A percentile compares a stretch with the other conserved stretches of the same genome.
Conservation (phyloP, 2,113 vertebrate species). For the Ancistrus triradiatus region DNA sequence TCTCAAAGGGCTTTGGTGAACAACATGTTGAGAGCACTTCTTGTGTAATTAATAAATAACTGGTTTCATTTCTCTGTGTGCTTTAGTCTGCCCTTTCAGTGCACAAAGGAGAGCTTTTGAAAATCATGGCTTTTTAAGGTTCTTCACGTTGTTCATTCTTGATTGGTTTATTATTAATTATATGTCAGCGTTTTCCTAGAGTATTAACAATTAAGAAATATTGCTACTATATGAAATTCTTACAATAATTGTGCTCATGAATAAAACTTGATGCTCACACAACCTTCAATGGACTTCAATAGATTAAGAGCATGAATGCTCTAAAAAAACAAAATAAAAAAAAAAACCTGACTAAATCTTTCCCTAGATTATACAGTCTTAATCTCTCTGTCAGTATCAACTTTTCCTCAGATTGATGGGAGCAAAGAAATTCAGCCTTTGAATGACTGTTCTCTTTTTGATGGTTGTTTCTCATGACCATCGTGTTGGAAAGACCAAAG, state of each 20-base stretch:
- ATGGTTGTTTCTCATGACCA: not conserved
- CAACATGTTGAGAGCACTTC: constrained; percentile 69
- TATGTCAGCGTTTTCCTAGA: constrained; percentile 61
- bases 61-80: constrained; percentile 70
- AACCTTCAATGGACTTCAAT: constrained; percentile 49
- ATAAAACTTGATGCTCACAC: constrained; percentile 51
- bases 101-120: constrained; percentile 62
- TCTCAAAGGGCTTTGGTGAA: constrained; percentile 6
- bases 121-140: constrained; percentile 71
- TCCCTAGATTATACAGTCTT: constrained; percentile 72
- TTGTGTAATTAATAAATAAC: constrained; percentile 88
- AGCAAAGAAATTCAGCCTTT: constrained; percentile 73
- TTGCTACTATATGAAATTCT: constrained; percentile 64
- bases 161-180: constrained; percentile 83
- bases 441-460: constrained; percentile 49
- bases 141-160: constrained; percentile 86
- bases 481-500: no score
- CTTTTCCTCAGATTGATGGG: constrained; percentile 63
- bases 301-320: constrained; percentile 54
- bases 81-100: constrained; percentile 46
- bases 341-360: constrained; percentile 65
- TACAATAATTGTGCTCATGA: constrained; percentile 71
- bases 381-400: constrained; percentile 74
- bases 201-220: constrained; percentile 68
- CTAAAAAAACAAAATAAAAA: constrained; percentile 65